Percentiles rank a stretch among this genome's conserved stretches.
These are phyloP conservation scores for Brachionichthys hirsutus DNA, from an alignment of 2,113 vertebrate genomes.

Conservation along the genomic window DNA sequence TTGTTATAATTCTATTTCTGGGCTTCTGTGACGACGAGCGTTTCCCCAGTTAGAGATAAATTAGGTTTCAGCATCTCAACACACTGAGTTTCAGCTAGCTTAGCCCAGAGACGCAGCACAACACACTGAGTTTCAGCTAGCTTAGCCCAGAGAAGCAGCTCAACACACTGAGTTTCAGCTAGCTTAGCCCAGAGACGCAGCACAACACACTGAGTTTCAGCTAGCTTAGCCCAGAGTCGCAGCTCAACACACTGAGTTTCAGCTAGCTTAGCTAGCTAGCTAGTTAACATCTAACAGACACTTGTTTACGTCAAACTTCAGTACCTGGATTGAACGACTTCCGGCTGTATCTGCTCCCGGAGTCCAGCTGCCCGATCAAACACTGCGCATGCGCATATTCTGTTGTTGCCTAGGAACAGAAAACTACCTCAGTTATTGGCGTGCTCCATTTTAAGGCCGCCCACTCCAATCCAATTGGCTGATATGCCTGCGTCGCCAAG, in stretches of 20 bases:
- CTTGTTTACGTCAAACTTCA: background rate
- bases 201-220: background rate
- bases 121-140: background rate
- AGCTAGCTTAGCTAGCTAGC: background rate
- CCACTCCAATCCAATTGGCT: conserved; percentile 37
- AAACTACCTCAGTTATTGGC: conserved; percentile 37
- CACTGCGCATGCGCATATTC: conserved; percentile 53
- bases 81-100: background rate
- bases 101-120: background rate
- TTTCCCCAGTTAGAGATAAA: too few species aligned
- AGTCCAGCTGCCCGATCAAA: too few species aligned
- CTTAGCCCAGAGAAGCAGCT: too few species aligned
- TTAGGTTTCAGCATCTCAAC: too few species aligned
- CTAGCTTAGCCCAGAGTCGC: too few species aligned
- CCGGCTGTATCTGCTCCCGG: background rate
- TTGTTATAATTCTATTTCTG: too few species aligned
- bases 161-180: too few species aligned
- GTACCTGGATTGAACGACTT: conserved; percentile 32
- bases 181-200: background rate
- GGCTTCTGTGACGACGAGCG: too few species aligned
- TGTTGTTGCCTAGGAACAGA: conserved; percentile 67
- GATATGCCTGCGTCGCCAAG: accelerated
- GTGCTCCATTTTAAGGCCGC: conserved; percentile 7
- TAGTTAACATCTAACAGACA: conserved; percentile 1
- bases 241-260: too few species aligned